Evolutionary conservation across 2,113 vertebrate species (phyloP), one percentile per base, ranked within the genome.

Genomic region (Misgurnus anguillicaudatus): DNA sequence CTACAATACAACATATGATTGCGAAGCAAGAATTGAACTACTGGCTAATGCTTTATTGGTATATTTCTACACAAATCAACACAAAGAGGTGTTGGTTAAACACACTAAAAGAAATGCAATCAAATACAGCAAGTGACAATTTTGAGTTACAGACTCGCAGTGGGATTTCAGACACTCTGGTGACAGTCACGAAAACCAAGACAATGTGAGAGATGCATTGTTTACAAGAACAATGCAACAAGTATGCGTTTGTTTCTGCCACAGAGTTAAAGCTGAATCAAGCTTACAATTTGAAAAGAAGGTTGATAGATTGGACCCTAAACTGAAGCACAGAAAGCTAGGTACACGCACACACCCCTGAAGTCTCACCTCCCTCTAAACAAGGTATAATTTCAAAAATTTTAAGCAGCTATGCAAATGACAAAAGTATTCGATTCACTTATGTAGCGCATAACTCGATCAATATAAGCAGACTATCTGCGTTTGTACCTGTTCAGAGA

Each of bases 401-500:
- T 31, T 1, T 31, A 31, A 31, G 24, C 24, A 31, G 24, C 24
- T 31, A 2, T 2, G 24, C 3, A 31, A n/a, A 31, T 31, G 24
- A 31, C 3, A 31, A 31, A 31, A 31, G 24, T 31, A 31, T 31
- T 31, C 24, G 24, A 1, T 31, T 31, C 24, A 31, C 1, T 31
- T 31, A 1, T 31, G 24, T 5, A 61, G 14, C 39, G 24, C 39
- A 62, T 24, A 73, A 73, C 38, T 45, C 24, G 5, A 13, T 62
- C 11, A 31, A 48, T 68, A 38, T 57, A 68, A 45, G 47, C n/a
- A 2, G 21, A 36, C 60, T 62, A 19, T 61, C 39, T 17, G 39
- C 67, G 39, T n/a, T 51, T 67, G 31, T 80, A 98, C 98, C 96
- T 99, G 97, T 78, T 97, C 96, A 65, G 96, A 94, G 11, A 96